Percentiles rank a stretch among this genome's conserved stretches.
phyloP scores from a whole-genome alignment of 23 tunicate species.

The Oikopleura vanhoeffeni region DNA sequence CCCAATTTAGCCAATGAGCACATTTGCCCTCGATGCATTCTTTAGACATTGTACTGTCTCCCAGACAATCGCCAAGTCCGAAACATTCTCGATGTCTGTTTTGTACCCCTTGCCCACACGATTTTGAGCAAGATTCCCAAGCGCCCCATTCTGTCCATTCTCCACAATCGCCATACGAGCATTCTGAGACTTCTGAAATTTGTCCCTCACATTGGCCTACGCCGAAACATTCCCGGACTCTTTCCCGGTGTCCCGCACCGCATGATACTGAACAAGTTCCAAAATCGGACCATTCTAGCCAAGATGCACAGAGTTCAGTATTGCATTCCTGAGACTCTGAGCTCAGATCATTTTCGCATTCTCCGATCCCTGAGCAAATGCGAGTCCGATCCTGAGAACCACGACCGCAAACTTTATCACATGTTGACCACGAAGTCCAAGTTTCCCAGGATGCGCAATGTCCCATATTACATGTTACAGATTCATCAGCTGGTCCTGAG shows the following conservation, averaged over 20 bases:
- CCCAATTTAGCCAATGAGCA: background rate
- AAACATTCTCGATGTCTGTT: background rate
- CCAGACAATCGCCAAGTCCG: background rate
- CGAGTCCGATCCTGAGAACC: background rate
- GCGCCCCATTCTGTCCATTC: constrained; percentile 12
- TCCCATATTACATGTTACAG: background rate
- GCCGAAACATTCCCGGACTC: background rate
- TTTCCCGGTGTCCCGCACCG: background rate
- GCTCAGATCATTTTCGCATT: background rate
- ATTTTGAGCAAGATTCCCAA: background rate
- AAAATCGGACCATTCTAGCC: background rate
- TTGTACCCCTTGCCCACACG: background rate
- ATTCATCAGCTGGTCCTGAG: background rate
- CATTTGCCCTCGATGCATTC: background rate
- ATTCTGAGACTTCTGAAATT: background rate
- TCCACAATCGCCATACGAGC: constrained; percentile 6
- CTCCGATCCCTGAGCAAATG: background rate
- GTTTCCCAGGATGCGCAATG: background rate
- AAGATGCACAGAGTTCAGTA: background rate
- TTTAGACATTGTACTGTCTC: background rate
- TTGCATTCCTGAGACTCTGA: background rate
- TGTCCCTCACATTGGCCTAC: background rate
- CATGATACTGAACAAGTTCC: background rate
- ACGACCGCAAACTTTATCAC: background rate
- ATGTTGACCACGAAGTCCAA: background rate